phyloP scores from a whole-genome alignment of 1,140 invertebrate genomes.

The Drosophila takahashii region DNA sequence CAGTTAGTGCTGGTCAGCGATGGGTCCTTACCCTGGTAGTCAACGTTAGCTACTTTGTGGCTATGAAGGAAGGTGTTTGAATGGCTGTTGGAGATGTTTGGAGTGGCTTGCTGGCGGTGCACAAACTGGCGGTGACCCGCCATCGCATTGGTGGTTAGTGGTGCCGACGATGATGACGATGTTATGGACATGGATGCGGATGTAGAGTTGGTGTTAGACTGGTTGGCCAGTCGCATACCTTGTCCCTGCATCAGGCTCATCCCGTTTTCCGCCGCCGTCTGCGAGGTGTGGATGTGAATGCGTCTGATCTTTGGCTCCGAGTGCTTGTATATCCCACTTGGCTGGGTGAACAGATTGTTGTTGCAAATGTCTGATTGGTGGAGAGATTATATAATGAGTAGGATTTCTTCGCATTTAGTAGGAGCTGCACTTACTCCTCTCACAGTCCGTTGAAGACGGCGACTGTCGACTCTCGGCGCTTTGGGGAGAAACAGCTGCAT shows the following conservation, averaged over 20 bases:
- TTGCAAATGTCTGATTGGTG: conserved; percentile 27
- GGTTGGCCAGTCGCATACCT: conserved; percentile 69
- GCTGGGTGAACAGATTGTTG: conserved; percentile 65
- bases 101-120: conserved; percentile 50
- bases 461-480: conserved; percentile 79
- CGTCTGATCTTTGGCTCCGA: conserved; percentile 80
- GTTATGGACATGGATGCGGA: conserved; percentile 58
- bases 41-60: conserved; percentile 74
- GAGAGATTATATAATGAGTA: neutral
- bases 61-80: conserved; percentile 61
- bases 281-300: conserved; percentile 77
- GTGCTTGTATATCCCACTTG: conserved; percentile 74
- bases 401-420: neutral
- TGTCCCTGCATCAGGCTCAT: conserved; percentile 52
- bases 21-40: conserved; percentile 73
- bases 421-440: conserved; percentile 57
- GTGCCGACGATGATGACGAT: conserved; percentile 56
- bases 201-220: conserved; percentile 35
- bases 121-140: conserved; percentile 46
- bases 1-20: conserved; percentile 60
- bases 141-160: conserved; percentile 48
- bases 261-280: conserved; percentile 46
- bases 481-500: conserved; percentile 86
- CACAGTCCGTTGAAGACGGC: conserved; percentile 78
- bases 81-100: conserved; percentile 27